A percentile compares a stretch with the other conserved stretches of the same genome.
Evolutionary conservation across 2,797 vertebrate species (phyloP).

Genomic region (Chrysocyon brachyurus): DNA sequence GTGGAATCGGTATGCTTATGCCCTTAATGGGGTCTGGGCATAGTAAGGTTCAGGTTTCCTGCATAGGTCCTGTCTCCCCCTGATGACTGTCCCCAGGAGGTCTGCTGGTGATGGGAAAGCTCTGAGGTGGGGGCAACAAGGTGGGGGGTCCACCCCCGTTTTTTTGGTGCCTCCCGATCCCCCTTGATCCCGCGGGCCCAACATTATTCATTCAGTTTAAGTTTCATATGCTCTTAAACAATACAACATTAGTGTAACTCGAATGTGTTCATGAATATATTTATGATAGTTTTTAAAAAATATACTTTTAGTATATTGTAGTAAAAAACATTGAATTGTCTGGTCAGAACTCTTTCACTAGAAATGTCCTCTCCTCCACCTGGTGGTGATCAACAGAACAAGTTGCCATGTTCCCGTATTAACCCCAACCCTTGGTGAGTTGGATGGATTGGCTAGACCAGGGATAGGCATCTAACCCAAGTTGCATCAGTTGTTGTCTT

Average conservation of each 20-base stretch:
- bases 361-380: neutral
- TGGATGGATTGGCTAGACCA: neutral
- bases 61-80: no score
- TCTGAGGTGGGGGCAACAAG: no score
- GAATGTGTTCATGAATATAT: neutral
- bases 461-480: neutral
- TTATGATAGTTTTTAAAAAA: no score
- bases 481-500: neutral
- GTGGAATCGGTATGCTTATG: no score
- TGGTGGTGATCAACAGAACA: neutral
- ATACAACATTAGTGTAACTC: conserved; percentile 34
- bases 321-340: neutral
- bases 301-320: neutral
- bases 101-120: no score
- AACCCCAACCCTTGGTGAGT: neutral
- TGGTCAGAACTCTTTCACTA: neutral
- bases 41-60: no score
- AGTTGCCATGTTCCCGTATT: neutral
- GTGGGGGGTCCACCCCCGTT: no score
- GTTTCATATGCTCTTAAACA: conserved; percentile 18
- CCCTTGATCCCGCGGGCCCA: no score
- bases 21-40: no score
- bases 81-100: no score
- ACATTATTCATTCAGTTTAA: conserved; percentile 17
- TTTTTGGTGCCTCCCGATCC: no score